Evolutionary conservation across 2,797 vertebrate genomes (phyloP), one percentile per base, ranked within the genome.

Genomic region (Urophycis tenuis): DNA sequence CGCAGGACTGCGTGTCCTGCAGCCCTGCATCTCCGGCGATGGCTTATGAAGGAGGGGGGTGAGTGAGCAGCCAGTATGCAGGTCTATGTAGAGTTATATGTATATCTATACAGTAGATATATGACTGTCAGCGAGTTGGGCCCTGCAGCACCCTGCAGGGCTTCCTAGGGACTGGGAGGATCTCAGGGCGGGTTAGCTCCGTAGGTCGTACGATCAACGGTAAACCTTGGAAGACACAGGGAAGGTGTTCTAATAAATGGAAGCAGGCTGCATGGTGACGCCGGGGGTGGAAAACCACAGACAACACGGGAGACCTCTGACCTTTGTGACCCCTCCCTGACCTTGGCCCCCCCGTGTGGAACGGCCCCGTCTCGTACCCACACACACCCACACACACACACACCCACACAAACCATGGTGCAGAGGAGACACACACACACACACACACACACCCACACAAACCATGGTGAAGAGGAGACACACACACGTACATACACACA

Each of bases 201-300:
- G 86, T 85, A 74, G 74, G 76, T 82, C 17, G 86, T 86, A 88
- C 78, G 75, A 85, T 90, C 87, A 90, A 90, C 80, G 79, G 85
- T 77, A 87, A 90, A 89, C 86, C 84, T 89, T 89, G 87, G 85
- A 87, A 78, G 79, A 88, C 72, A 87, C 64, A 79, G 82, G 83
- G 80, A 88, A 85, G 83, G 78, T 87, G 90, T 91, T 91, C 85
- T 86, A 88, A 89, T 90, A 91, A 91, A 87, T 90, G 87, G 87
- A 91, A 91, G 82, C 89, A 91, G 89, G 87, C 74, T 79, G 85
- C 75, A 86, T 88, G 87, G 88, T 90, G 89, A 85, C 89, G 88
- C 89, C 84, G 87, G 84, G 75, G 78, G 72, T 25, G 53, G 53
- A 60, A 83, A 87, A 89, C 86, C 86, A 87, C 88, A 90, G 82